These are phyloP conservation scores for Porites lobata DNA, from an alignment of 92 coral and sea anemone genomes.

Conservation along the genomic window DNA sequence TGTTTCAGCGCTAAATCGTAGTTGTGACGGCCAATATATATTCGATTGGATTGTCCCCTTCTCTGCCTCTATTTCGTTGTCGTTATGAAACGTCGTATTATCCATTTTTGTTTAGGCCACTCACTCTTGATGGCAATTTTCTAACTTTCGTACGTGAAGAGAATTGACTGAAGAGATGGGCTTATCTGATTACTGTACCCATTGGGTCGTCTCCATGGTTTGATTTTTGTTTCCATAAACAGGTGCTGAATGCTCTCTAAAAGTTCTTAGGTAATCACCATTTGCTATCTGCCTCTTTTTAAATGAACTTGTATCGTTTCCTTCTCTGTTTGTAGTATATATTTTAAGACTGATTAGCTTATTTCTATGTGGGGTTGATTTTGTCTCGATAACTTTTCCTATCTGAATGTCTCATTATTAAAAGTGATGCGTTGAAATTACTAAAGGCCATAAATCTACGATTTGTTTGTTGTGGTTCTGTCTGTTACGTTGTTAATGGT, in stretches of 20 bases:
- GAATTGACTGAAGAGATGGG: background rate
- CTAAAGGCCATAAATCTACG: background rate
- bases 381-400: background rate
- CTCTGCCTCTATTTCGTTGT: background rate
- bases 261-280: constrained; percentile 17
- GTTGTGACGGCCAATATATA: background rate
- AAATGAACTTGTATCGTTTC: constrained; percentile 16
- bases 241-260: constrained; percentile 21
- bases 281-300: constrained; percentile 5
- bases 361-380: background rate
- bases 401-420: background rate
- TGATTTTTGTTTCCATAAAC: constrained; percentile 21
- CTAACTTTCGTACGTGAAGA: background rate
- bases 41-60: background rate
- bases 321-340: background rate
- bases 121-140: background rate
- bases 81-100: background rate
- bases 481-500: background rate
- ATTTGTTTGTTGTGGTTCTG: constrained; percentile 34
- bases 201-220: constrained; percentile 6
- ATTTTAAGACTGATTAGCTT: background rate
- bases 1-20: constrained; percentile 3
- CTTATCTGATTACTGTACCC: background rate
- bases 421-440: background rate
- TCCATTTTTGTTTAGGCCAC: background rate